These are phyloP conservation scores for Alloscopus bannaensis DNA, from an alignment of 2,888 invertebrate genomes.

Conservation along the genomic window DNA sequence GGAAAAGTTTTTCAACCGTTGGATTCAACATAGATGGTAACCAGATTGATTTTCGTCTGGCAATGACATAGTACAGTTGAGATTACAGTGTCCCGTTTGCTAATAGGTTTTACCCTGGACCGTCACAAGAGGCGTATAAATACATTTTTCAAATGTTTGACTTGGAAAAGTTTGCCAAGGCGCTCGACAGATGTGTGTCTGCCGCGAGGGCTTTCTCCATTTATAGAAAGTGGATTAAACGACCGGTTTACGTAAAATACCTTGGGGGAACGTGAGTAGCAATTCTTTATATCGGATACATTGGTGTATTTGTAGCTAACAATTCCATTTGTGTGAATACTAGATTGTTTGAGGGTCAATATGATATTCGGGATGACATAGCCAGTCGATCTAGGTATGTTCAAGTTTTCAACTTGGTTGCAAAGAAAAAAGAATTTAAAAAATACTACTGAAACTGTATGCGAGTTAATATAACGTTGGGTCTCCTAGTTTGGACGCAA, in stretches of 20 bases:
- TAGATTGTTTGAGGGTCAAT: conserved; percentile 48
- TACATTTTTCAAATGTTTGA: conserved; percentile 66
- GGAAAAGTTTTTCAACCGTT: conserved; percentile 67
- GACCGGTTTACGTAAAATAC: conserved; percentile 45
- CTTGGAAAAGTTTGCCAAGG: conserved; percentile 49
- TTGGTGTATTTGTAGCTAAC: not conserved
- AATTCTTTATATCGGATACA: no score
- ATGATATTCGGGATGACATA: conserved; percentile 38
- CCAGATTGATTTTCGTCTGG: not conserved
- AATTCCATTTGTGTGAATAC: no score
- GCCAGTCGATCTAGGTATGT: conserved; percentile 32
- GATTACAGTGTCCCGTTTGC: not conserved
- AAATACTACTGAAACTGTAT: no score
- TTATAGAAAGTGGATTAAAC: conserved; percentile 61
- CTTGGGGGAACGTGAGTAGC: conserved; percentile 53
- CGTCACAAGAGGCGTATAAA: conserved; percentile 50
- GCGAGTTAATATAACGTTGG: not conserved
- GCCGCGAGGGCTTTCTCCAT: conserved; percentile 61
- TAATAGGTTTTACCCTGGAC: conserved; percentile 64
- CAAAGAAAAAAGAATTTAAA: no score
- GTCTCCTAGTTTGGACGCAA: conserved; percentile 44
- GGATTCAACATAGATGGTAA: conserved; percentile 67
- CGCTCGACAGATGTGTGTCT: conserved; percentile 65
- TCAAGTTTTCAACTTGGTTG: not conserved
- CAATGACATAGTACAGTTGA: not conserved